Conservation (phyloP, 1,140 invertebrate species). For the Bradysia coprophila region DNA sequence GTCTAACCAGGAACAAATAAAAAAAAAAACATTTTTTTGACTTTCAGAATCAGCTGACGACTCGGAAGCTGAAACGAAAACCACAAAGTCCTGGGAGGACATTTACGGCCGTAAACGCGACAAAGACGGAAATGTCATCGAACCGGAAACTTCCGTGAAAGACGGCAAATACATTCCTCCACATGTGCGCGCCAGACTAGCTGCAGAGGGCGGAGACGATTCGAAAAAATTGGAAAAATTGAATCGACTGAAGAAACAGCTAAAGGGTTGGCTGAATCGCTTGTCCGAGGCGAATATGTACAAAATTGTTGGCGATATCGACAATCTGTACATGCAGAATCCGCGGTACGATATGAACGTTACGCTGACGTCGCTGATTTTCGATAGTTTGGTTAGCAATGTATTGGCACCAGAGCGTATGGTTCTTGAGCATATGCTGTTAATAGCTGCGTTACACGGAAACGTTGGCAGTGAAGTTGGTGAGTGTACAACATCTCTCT, state of each 20-base stretch:
- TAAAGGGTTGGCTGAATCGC: conserved; percentile 79
- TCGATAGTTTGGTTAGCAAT: conserved; percentile 41
- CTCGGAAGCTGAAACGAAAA: conserved; percentile 8
- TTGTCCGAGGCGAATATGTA: conserved; percentile 77
- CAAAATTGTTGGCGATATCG: conserved; percentile 52
- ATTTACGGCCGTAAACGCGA: conserved; percentile 81
- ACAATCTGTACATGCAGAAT: conserved; percentile 52
- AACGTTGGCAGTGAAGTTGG: conserved; percentile 84
- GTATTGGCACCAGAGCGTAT: conserved; percentile 56
- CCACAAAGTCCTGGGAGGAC: conserved; percentile 55
- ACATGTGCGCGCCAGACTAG: conserved; percentile 36
- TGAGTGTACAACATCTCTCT: conserved; percentile 30
- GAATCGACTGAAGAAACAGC: conserved; percentile 45
- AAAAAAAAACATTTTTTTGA: too few species aligned
- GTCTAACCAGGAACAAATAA: too few species aligned
- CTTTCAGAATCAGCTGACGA: too few species aligned
- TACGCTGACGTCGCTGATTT: conserved; percentile 44
- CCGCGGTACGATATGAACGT: conserved; percentile 71
- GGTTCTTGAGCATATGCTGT: conserved; percentile 63
- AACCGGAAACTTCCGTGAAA: conserved; percentile 23
- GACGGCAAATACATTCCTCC: conserved; percentile 65
- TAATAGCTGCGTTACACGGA: conserved; percentile 69
- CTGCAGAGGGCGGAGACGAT: conserved; percentile 24
- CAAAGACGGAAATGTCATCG: conserved; percentile 55
- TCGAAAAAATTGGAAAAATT: conserved; percentile 36